phyloP scores from a whole-genome alignment of 2,888 invertebrate genomes.

The Acleris literana region DNA sequence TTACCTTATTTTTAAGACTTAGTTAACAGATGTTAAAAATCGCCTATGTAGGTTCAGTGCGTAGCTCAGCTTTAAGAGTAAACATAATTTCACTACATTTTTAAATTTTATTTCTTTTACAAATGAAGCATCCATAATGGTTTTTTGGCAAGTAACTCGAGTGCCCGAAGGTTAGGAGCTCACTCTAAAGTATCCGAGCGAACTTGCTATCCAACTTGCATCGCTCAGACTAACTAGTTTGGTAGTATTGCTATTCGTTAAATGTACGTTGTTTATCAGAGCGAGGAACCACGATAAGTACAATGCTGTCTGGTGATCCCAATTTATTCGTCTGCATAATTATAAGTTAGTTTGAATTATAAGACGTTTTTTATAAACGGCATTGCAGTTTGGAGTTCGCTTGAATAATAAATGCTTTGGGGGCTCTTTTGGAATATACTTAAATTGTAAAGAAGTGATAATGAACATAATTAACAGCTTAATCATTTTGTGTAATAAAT shows the following conservation, averaged over 20 bases:
- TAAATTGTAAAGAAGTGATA: too few relatives aligned
- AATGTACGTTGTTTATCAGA: background rate
- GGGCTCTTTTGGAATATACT: too few relatives aligned
- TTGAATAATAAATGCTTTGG: too few relatives aligned
- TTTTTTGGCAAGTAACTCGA: slow-evolving; percentile 1
- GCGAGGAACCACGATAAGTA: background rate
- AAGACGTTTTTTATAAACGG: too few relatives aligned
- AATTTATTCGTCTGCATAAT: background rate
- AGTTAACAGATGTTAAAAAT: background rate
- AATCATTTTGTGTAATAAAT: too few relatives aligned
- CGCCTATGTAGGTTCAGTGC: too few relatives aligned
- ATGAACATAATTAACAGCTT: too few relatives aligned
- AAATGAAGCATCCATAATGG: slow-evolving; percentile 7
- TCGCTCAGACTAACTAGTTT: slow-evolving; percentile 3
- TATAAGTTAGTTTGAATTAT: too few relatives aligned
- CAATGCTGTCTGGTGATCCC: background rate
- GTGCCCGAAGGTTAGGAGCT: slow-evolving; percentile 3
- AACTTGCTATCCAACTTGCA: slow-evolving; percentile 12
- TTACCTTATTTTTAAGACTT: too few relatives aligned
- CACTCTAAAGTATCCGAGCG: background rate
- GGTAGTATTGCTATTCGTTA: slow-evolving; percentile 3
- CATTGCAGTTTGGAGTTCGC: too few relatives aligned
- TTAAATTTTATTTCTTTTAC: background rate
- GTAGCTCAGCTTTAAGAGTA: background rate
- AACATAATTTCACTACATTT: background rate